Conservation (phyloP, 2,113 vertebrate species). For the Hemibagrus wyckioides region DNA sequence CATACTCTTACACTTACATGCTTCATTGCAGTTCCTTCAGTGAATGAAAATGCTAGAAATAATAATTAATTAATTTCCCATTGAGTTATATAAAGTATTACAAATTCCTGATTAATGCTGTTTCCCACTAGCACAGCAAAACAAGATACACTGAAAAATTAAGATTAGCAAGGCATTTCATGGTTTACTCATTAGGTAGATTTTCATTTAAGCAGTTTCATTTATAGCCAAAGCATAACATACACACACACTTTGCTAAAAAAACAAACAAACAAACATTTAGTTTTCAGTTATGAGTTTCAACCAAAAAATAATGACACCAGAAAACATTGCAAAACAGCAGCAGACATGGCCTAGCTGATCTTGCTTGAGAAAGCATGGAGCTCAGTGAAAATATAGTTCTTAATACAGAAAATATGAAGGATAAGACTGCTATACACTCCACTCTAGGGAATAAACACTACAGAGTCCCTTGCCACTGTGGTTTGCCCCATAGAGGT, state of each 20-base stretch:
- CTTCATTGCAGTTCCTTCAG: neutral
- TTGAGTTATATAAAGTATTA: neutral
- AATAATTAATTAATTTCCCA: neutral
- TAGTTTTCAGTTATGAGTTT: neutral
- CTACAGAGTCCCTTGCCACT: constrained; percentile 71
- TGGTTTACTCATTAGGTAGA: neutral
- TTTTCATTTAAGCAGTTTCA: neutral
- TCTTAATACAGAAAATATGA: neutral
- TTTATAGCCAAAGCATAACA: neutral
- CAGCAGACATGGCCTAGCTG: neutral
- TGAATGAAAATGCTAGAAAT: neutral
- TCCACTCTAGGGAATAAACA: constrained; percentile 39
- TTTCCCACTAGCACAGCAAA: neutral
- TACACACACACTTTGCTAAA: neutral
- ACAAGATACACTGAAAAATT: neutral
- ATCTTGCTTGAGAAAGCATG: neutral
- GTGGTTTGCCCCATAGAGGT: constrained; percentile 84
- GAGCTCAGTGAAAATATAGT: neutral
- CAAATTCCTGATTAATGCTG: neutral
- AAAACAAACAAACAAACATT: too few species aligned
- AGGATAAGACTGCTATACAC: neutral
- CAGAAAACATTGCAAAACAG: neutral
- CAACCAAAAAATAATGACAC: neutral
- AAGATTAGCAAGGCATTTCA: neutral
- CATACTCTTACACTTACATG: neutral